Conservation (phyloP, 2,113 vertebrate genomes). For the Cyanoramphus novaezelandiae region DNA sequence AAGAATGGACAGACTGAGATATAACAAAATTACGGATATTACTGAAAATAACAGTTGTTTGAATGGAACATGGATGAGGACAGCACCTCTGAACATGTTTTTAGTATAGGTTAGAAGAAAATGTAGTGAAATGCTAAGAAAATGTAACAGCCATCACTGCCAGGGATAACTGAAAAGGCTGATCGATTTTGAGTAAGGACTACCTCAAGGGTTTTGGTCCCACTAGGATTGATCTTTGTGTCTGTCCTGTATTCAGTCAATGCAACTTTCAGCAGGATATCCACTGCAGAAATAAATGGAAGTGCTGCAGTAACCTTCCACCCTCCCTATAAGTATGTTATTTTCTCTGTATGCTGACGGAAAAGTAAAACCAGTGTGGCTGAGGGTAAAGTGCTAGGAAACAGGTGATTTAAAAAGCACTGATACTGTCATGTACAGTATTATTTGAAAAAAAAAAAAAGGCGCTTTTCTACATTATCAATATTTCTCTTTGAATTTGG, state of each 20-base stretch:
- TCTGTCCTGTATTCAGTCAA: constrained; percentile 55
- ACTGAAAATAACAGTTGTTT: not conserved
- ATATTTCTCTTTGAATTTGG: not conserved
- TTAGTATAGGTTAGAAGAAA: constrained; percentile 36
- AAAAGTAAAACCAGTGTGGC: not conserved
- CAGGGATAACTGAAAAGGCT: constrained; percentile 55
- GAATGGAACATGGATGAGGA: not conserved
- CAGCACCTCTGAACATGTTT: not conserved
- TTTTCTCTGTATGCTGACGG: not conserved
- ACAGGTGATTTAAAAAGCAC: not conserved
- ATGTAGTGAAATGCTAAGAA: constrained; percentile 48
- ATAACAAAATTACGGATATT: not conserved
- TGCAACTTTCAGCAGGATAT: constrained; percentile 56
- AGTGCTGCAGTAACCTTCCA: not conserved
- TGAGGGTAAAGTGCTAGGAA: not conserved
- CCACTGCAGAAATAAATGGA: constrained; percentile 46
- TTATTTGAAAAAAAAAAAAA: not conserved
- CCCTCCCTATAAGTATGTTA: not conserved
- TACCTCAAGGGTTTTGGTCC: constrained; percentile 55
- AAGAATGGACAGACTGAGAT: not conserved
- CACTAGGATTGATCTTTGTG: constrained; percentile 51
- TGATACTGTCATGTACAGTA: not conserved
- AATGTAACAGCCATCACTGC: constrained; percentile 55
- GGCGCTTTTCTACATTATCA: not conserved
- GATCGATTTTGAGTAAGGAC: constrained; percentile 54